A percentile compares a stretch with the other conserved stretches of the same genome.
These are phyloP conservation scores for Pachypsylla venusta DNA, from an alignment of 1,140 invertebrate species.

Conservation along the genomic window DNA sequence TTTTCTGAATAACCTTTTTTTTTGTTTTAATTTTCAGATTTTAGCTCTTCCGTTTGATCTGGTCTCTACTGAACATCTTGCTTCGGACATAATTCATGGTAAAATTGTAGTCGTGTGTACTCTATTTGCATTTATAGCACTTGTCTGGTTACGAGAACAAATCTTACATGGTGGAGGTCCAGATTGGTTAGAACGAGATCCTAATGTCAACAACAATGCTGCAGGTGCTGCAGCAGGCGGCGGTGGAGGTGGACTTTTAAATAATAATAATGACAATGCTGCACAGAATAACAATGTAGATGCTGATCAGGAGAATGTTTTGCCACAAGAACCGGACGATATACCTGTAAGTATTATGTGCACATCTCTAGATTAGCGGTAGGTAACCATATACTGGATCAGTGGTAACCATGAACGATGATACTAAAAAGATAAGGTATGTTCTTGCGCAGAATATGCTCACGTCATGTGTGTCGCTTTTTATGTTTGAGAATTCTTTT, in stretches of 20 bases:
- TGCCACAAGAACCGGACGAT: conserved; percentile 8
- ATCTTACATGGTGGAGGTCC: conserved; percentile 93
- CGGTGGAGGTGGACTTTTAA: background rate
- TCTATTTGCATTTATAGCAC: conserved; percentile 86
- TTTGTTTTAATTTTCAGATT: conserved; percentile 30
- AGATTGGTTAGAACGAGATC: conserved; percentile 68
- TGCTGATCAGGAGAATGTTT: conserved; percentile 26
- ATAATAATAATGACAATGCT: background rate
- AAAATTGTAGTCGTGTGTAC: conserved; percentile 95
- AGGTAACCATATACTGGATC: too few species aligned
- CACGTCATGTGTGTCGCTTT: too few species aligned
- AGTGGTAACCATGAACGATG: too few species aligned
- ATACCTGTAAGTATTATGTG: conserved; percentile 9
- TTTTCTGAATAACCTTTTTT: too few species aligned
- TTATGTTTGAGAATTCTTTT: too few species aligned
- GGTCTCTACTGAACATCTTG: conserved; percentile 81
- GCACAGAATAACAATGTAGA: conserved; percentile 31
- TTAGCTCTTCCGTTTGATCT: conserved; percentile 81
- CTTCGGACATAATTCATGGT: conserved; percentile 87
- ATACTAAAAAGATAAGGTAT: too few species aligned
- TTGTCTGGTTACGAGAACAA: conserved; percentile 95
- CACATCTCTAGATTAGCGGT: too few species aligned
- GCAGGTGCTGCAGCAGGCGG: too few species aligned
- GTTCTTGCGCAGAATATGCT: too few species aligned
- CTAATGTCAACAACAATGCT: too few species aligned